Conservation (phyloP, 37 sponge, comb jelly and placozoan genomes). For the Theonella swinhoei region DNA sequence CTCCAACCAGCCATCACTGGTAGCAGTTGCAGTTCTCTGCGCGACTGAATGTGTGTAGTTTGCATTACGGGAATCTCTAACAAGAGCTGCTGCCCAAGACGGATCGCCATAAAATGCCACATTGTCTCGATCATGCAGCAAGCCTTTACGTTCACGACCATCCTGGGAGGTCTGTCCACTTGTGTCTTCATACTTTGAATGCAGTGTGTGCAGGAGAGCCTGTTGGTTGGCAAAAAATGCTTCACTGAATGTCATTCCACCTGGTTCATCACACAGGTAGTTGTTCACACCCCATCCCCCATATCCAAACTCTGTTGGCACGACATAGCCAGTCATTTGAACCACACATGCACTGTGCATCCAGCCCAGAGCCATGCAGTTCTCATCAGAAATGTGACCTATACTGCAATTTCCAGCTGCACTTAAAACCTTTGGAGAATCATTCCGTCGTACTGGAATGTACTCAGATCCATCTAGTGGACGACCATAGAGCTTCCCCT, state of each 20-base stretch:
- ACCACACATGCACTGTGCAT: slow-evolving; percentile 76
- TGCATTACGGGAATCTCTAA: not conserved
- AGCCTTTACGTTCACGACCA: slow-evolving; percentile 35
- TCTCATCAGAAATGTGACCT: slow-evolving; percentile 40
- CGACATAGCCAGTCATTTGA: slow-evolving; percentile 75
- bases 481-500: slow-evolving; percentile 38
- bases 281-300: slow-evolving; percentile 78
- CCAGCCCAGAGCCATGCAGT: slow-evolving; percentile 77
- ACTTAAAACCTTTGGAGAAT: slow-evolving; percentile 56
- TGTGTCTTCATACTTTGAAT: slow-evolving; percentile 8
- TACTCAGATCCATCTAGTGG: not conserved
- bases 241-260: slow-evolving; percentile 46
- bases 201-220: slow-evolving; percentile 38
- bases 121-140: slow-evolving; percentile 60
- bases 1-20: slow-evolving; percentile 5
- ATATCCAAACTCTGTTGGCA: slow-evolving; percentile 70
- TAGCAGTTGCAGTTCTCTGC: not conserved
- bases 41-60: not conserved
- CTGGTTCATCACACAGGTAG: slow-evolving; percentile 70
- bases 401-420: slow-evolving; percentile 73
- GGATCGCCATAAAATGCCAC: slow-evolving; percentile 80
- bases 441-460: not conserved
- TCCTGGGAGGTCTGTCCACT: not conserved
- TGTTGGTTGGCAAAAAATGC: slow-evolving; percentile 84
- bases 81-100: slow-evolving; percentile 59